Base-by-base conservation (phyloP, 1,140 invertebrate species). In the Drosophila gunungcola region DNA sequence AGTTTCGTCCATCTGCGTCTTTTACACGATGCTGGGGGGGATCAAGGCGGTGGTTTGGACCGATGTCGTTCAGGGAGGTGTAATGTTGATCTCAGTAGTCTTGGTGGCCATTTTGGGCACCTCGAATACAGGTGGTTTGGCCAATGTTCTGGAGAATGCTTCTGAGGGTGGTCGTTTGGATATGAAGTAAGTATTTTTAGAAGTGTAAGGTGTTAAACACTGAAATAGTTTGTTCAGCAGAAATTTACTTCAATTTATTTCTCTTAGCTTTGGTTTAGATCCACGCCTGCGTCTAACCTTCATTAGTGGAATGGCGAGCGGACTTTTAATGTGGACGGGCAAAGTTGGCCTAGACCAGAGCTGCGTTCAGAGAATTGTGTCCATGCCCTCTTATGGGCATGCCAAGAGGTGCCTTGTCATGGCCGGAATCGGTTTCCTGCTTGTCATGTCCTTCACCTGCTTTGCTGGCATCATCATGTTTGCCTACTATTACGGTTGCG, bases 41-140 rank as follows among this genome's bases (percentile, higher is more conserved):
- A 93, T 98, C 61, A 97, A 97, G 93, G 97, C 97, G 0, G 97
- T 98, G 1, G 95, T 98, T 27, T 97, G 96, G 97, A 97, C 97
- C 1, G 97, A 98, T 92, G 95, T 96, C 0, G 94, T 98, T 32
- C 97, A 98, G 93, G 95, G 95, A 3, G 81, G 94, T 5, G 93
- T 97, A 2, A 97, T 97, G 95, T 94, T 97, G 60, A 93, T 94
- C 1, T 96, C 96, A 0, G 93, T 97, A 3, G 90, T 97, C 1
- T 93, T 94, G 1, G 95, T 97, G 0, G 93, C 95, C 0, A 83
- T 96, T 1, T 92, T 96, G 69, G 97, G 96, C 2, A 94, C 95
- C 1, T 67, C 93, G 0, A 93, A 94, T 16, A 93, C 94, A 13
- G 96, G 96, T n/a, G 96, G 96, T 0, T 80, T 96, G 4, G 61